Base-by-base conservation (phyloP, 1,140 invertebrate species). In the Papilio helenus region DNA sequence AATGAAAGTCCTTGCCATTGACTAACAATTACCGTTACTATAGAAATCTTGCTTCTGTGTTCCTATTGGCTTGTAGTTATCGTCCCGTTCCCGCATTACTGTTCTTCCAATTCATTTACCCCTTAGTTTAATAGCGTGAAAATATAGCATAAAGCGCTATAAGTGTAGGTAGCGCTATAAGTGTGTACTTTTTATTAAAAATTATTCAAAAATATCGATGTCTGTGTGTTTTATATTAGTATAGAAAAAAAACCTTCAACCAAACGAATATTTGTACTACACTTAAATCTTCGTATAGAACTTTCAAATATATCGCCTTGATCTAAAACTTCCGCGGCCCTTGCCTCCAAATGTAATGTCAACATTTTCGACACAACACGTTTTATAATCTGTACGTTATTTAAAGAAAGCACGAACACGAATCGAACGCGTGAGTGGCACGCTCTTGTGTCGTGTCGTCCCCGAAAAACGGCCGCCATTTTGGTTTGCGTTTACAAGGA, bases 401-500 rank as follows among this genome's bases (percentile, higher is more conserved):
- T 26, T 73, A 46, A 46, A 73, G 44, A 73, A 44, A 65, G 42
- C 72, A 26, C 20, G 72, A 73, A 73, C 72, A 73, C 72, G 72
- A 49, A 14, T 2, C 72, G 72, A 73, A 2, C 72, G 72, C 72
- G 72, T 73, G 72, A 14, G 0, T 7, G 0, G 4, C 72, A 73
- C 72, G 39, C 18, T 14, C n/a, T 49, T 44, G 72, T 3, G n/a
- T 26, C 42, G 44, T 73, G 72, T 2, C 39, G 26, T 73, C 39
- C 39, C 42, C 72, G 42, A 73, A 44, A 73, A 23, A n/a, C 29
- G 2, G 72, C 39, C 44, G 72, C 72, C 72, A 73, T 73, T 73
- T 73, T 73, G 44, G 9, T 26, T 46, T 73, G 72, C 72, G 44
- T 73, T 73, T 49, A 46, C 39, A 10, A 46, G 44, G 72, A 73